Percentiles rank a stretch among this genome's conserved stretches.
Conservation (phyloP, 2,888 invertebrate species). For the Xestia sexstrigata region DNA sequence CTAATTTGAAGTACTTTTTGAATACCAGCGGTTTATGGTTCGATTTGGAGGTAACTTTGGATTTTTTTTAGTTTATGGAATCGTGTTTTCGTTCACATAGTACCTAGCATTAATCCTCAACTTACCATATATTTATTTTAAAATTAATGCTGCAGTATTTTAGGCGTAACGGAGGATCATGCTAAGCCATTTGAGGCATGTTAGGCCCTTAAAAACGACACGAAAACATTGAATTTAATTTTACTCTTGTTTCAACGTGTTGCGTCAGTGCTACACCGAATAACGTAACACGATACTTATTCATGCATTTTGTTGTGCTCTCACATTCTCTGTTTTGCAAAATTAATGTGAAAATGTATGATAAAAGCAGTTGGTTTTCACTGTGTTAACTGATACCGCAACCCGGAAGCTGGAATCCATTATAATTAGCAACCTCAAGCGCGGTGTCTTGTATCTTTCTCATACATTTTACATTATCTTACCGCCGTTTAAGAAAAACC, state of each 20-base stretch:
- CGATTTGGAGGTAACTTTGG: too few species aligned
- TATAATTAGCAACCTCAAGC: constrained; percentile 36
- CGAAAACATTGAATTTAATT: background rate
- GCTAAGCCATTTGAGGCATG: too few species aligned
- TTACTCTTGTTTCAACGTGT: background rate
- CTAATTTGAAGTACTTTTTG: too few species aligned
- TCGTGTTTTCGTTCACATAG: too few species aligned
- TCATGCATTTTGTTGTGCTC: background rate
- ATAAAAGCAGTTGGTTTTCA: constrained; percentile 17
- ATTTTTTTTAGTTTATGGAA: too few species aligned
- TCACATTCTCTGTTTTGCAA: background rate
- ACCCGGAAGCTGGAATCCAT: constrained; percentile 19
- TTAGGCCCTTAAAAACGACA: too few species aligned
- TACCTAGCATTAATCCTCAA: too few species aligned
- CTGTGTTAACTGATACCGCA: constrained; percentile 21
- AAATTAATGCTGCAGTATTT: too few species aligned
- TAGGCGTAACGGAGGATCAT: too few species aligned
- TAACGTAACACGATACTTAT: constrained; percentile 9
- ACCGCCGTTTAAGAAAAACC: constrained; percentile 22
- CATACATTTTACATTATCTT: constrained; percentile 42
- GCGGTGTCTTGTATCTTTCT: constrained; percentile 8
- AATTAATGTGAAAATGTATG: constrained; percentile 3
- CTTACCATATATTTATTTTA: too few species aligned
- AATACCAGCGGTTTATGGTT: too few species aligned
- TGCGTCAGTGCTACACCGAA: too few species aligned